Evolutionary conservation across 2,113 vertebrate species (phyloP).

Genomic region (Maccullochella peelii): DNA sequence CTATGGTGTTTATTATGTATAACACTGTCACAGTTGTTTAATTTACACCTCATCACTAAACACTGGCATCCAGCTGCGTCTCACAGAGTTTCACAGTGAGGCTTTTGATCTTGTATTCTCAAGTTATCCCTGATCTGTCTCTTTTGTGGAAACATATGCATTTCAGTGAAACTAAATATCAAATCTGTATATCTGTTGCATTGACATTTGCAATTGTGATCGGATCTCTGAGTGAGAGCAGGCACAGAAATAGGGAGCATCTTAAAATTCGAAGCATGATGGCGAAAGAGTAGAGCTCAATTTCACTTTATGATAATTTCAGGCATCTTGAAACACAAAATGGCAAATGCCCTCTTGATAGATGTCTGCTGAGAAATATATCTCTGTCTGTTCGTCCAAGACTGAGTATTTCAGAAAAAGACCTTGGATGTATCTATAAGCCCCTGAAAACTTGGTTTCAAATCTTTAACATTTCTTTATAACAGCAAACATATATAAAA

Average conservation of each 20-base stretch:
- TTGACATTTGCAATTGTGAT: neutral
- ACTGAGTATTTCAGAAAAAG: neutral
- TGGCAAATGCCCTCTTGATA: conserved; percentile 4
- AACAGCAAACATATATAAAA: neutral
- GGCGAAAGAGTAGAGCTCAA: neutral
- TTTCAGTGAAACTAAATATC: neutral
- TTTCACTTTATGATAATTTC: conserved; percentile 18
- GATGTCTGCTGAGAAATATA: conserved; percentile 27
- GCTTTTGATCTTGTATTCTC: neutral
- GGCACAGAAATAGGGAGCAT: neutral
- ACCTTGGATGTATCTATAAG: conserved; percentile 16
- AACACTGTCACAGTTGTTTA: too few relatives aligned
- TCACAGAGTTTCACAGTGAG: neutral
- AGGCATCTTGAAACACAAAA: conserved; percentile 2
- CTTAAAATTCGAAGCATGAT: neutral
- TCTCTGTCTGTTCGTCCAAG: neutral
- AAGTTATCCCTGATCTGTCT: neutral
- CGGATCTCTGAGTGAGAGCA: neutral
- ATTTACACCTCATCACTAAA: neutral
- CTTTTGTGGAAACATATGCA: neutral
- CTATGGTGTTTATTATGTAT: neutral
- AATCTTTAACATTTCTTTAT: neutral
- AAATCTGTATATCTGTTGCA: neutral
- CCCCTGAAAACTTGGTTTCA: neutral
- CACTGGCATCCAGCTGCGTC: too few relatives aligned